Conservation (phyloP, 92 coral and sea anemone species). For the Epizoanthus scotinus region DNA sequence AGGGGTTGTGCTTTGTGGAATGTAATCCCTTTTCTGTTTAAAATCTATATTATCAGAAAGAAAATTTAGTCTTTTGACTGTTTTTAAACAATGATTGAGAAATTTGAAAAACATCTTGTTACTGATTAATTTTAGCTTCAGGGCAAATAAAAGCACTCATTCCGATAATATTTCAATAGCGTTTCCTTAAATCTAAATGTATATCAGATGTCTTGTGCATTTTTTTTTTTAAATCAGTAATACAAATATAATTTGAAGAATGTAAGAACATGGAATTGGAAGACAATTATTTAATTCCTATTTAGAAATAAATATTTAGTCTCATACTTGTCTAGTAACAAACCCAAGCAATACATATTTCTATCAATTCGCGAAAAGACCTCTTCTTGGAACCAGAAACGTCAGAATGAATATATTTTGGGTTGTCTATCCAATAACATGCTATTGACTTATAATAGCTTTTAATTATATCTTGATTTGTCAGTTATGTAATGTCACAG, state of each 20-base stretch:
- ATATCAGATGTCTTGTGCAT: neutral
- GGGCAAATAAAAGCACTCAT: neutral
- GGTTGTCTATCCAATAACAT: no score
- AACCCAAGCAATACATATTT: no score
- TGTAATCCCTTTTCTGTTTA: no score
- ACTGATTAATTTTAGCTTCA: neutral
- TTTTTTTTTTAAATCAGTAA: no score
- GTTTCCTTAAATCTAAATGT: neutral
- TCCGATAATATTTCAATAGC: neutral
- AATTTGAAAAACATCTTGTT: conserved; percentile 9
- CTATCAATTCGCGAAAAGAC: no score
- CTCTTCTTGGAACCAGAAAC: neutral
- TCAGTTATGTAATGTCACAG: neutral
- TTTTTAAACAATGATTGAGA: neutral
- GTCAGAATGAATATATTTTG: neutral
- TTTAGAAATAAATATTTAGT: no score
- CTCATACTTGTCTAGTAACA: no score
- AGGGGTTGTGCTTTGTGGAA: no score
- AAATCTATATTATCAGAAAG: no score
- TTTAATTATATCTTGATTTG: neutral
- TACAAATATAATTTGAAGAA: no score
- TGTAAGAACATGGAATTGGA: no score
- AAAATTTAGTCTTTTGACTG: neutral
- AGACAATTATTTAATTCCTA: no score
- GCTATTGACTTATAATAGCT: neutral